Evolutionary conservation across 2,888 invertebrate genomes (phyloP).

Genomic region (Eilema sororculum): DNA sequence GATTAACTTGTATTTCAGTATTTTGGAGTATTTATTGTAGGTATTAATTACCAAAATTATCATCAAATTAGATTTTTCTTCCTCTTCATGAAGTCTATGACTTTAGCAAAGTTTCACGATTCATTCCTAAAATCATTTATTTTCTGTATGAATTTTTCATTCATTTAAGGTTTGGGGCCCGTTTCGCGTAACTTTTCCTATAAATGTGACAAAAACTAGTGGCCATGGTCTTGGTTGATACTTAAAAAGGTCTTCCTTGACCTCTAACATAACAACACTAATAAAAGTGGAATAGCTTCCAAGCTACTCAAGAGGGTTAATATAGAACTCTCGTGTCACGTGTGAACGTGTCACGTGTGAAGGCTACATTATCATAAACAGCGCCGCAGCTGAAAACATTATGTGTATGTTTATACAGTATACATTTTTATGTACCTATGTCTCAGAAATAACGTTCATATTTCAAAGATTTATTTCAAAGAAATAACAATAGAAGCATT

Average conservation of each 20-base stretch:
- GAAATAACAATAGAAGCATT: background rate
- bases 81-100: no score
- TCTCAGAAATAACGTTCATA: background rate
- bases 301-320: constrained; percentile 18
- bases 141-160: no score
- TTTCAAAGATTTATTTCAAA: background rate
- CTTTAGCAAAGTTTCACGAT: no score
- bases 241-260: constrained; percentile 12
- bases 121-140: no score
- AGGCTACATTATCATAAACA: constrained; percentile 29
- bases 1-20: no score
- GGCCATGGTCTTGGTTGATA: background rate
- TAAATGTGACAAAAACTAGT: background rate
- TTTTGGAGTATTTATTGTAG: no score
- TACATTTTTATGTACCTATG: background rate
- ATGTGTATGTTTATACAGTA: background rate
- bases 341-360: no score
- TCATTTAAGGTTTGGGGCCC: no score
- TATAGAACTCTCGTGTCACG: constrained; percentile 19
- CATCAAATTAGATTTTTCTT: no score
- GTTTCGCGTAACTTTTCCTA: no score
- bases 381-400: constrained; percentile 19
- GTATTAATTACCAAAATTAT: no score
- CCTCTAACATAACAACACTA: constrained; percentile 20
- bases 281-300: constrained; percentile 25